phyloP scores from a whole-genome alignment of 2,113 vertebrate species.

The Galemys pyrenaicus region DNA sequence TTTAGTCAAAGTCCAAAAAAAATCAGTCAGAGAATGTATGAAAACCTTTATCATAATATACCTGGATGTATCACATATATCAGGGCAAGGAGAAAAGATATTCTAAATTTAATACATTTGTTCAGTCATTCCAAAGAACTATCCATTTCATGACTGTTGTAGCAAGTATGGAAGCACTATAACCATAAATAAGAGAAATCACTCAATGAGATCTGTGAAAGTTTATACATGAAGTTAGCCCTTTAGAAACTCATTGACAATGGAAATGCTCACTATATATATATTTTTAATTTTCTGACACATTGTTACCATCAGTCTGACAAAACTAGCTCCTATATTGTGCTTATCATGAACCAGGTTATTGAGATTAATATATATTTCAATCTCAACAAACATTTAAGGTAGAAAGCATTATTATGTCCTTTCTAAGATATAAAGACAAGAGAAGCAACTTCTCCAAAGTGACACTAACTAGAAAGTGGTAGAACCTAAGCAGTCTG shows the following conservation, averaged over 20 bases:
- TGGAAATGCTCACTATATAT: neutral
- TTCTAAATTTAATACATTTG: conserved; percentile 7
- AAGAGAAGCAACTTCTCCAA: neutral
- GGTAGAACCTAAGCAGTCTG: neutral
- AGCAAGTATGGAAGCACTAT: neutral
- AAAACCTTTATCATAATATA: neutral
- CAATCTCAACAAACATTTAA: neutral
- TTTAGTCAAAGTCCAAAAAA: conserved; percentile 39
- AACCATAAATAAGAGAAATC: neutral
- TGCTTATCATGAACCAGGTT: neutral
- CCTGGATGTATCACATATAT: neutral
- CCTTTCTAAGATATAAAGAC: neutral
- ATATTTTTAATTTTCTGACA: neutral
- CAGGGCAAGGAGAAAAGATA: neutral
- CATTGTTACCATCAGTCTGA: neutral
- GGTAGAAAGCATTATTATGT: neutral
- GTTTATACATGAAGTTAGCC: neutral
- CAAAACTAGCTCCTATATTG: neutral
- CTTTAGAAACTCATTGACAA: neutral
- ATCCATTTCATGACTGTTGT: neutral
- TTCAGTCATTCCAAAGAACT: neutral
- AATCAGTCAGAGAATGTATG: neutral
- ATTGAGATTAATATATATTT: conserved; percentile 13
- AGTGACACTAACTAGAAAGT: neutral
- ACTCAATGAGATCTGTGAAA: neutral